Evolutionary conservation across 2,888 invertebrate species (phyloP).

Genomic region (Cenopis cana): DNA sequence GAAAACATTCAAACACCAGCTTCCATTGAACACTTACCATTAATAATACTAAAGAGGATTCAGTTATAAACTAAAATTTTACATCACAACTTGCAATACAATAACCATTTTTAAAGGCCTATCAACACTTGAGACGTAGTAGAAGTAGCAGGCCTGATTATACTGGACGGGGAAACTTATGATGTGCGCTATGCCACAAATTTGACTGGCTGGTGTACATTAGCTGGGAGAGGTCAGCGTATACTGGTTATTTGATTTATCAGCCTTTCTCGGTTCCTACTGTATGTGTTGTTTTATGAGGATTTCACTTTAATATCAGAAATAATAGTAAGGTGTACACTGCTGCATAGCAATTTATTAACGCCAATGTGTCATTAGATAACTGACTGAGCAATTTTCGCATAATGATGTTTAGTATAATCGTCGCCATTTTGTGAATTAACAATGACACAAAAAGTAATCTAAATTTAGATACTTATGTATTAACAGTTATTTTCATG

Average conservation of each 20-base stretch:
- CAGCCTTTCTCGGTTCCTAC: slow-evolving; percentile 10
- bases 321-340: too few species aligned
- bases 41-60: slow-evolving; percentile 61
- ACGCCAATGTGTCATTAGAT: too few species aligned
- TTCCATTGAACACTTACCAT: slow-evolving; percentile 23
- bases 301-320: background rate
- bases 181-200: slow-evolving; percentile 54
- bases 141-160: slow-evolving; percentile 53
- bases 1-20: background rate
- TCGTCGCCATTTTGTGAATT: too few species aligned
- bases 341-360: too few species aligned
- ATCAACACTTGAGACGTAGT: slow-evolving; percentile 50
- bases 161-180: slow-evolving; percentile 56
- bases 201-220: slow-evolving; percentile 55
- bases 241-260: slow-evolving; percentile 30
- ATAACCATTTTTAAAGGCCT: slow-evolving; percentile 59
- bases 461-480: too few species aligned
- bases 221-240: slow-evolving; percentile 57
- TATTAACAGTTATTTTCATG: too few species aligned
- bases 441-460: too few species aligned
- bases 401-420: too few species aligned
- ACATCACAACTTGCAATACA: slow-evolving; percentile 70
- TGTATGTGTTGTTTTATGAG: background rate
- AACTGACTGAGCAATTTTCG: too few species aligned
- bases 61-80: slow-evolving; percentile 72